Percentiles rank a stretch among this genome's conserved stretches.
Conservation (phyloP, 1,140 invertebrate genomes). For the Orius laevigatus region DNA sequence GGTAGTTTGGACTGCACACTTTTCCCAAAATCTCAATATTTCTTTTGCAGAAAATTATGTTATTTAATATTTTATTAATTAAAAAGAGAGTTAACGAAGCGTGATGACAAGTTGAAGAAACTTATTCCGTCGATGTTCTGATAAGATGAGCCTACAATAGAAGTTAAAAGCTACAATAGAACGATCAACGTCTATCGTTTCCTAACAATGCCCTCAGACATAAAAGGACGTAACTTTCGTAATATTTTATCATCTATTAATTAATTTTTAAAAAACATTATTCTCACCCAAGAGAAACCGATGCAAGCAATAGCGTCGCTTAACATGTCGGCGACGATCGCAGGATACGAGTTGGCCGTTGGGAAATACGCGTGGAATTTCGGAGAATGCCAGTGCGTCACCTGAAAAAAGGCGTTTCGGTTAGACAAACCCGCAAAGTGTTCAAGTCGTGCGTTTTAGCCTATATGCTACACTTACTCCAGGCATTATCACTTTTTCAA, state of each 20-base stretch:
- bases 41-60: background rate
- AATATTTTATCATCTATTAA: background rate
- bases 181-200: constrained; percentile 23
- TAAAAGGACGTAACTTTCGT: background rate
- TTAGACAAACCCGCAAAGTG: constrained; percentile 2
- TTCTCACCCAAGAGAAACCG: constrained; percentile 68
- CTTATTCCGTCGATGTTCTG: background rate
- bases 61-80: background rate
- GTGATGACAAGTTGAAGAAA: background rate
- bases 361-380: constrained; percentile 97
- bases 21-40: too few species aligned
- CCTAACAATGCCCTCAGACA: background rate
- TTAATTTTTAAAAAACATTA: background rate
- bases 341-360: constrained; percentile 87
- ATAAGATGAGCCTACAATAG: background rate
- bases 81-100: background rate
- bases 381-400: constrained; percentile 96
- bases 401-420: constrained; percentile 27
- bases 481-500: constrained; percentile 91
- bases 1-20: too few species aligned
- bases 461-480: constrained; percentile 40
- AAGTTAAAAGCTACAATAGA: constrained; percentile 6
- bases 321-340: constrained; percentile 90
- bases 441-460: background rate
- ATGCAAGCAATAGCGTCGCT: constrained; percentile 85